Percentiles rank a stretch among this genome's conserved stretches.
Evolutionary conservation across 2,113 vertebrate species (phyloP).

Genomic region (Aegotheles bennettii): DNA sequence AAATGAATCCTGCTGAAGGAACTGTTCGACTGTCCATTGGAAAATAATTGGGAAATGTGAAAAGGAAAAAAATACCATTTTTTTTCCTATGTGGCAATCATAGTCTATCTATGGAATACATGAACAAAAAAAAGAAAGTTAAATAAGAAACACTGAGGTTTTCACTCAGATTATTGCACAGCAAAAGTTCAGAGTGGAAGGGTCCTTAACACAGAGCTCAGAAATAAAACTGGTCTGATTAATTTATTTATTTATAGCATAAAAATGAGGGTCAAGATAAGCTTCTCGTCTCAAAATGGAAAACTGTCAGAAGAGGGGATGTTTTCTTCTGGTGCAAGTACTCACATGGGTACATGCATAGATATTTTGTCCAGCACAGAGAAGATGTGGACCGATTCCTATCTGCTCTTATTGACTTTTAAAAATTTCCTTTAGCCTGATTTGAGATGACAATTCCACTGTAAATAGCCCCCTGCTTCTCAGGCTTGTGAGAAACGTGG

Average conservation of each 20-base stretch:
- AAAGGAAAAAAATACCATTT: background rate
- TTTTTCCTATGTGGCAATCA: background rate
- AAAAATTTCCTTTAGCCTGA: background rate
- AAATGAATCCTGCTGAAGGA: background rate
- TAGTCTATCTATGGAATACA: background rate
- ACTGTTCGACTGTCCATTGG: background rate
- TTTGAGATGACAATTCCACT: background rate
- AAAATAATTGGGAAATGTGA: background rate
- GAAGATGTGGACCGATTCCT: background rate
- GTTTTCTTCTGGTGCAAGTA: background rate
- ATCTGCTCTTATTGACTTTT: background rate
- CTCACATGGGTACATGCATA: background rate
- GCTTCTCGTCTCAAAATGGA: background rate
- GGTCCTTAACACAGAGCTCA: background rate
- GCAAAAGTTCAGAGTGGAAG: background rate
- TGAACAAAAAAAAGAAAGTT: background rate
- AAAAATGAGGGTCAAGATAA: background rate
- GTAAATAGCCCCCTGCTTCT: background rate
- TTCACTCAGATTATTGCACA: background rate
- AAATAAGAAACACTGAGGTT: background rate
- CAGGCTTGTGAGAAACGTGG: background rate
- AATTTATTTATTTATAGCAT: background rate
- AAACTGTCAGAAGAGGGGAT: background rate
- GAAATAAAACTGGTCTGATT: background rate
- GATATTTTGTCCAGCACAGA: background rate